Evolutionary conservation across 2,888 invertebrate genomes (phyloP).

Genomic region (Microdon myrmicae): DNA sequence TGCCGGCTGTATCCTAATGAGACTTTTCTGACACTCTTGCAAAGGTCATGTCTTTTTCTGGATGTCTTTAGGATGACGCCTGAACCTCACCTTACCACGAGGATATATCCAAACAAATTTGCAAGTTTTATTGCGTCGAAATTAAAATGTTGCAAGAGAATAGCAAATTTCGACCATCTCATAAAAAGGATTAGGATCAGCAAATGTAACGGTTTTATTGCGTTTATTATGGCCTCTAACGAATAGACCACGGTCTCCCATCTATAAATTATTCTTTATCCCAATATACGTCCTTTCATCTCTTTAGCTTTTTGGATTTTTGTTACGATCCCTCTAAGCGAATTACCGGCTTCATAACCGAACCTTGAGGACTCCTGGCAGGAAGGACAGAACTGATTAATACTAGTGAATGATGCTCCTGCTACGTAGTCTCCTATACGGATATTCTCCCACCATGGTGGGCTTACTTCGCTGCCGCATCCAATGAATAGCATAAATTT

Average conservation of each 20-base stretch:
- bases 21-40: too few relatives aligned
- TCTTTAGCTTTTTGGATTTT: slow-evolving; percentile 9
- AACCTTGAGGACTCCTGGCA: neutral
- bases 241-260: slow-evolving; percentile 31
- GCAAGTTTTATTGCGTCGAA: slow-evolving; percentile 37
- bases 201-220: slow-evolving; percentile 13
- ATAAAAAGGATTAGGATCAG: slow-evolving; percentile 15
- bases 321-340: too few relatives aligned
- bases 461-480: slow-evolving; percentile 23
- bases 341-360: neutral
- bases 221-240: slow-evolving; percentile 28
- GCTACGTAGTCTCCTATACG: too few relatives aligned
- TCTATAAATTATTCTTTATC: slow-evolving; percentile 50
- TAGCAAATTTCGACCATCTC: slow-evolving; percentile 9
- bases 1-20: too few relatives aligned
- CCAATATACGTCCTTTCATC: slow-evolving; percentile 28
- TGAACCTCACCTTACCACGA: too few relatives aligned
- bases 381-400: slow-evolving; percentile 39
- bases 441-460: too few relatives aligned
- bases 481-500: slow-evolving; percentile 42
- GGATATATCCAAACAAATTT: slow-evolving; percentile 35
- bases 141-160: slow-evolving; percentile 29
- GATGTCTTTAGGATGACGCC: too few relatives aligned
- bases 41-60: too few relatives aligned
- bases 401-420: slow-evolving; percentile 46